Percentiles rank a stretch among this genome's conserved stretches.
Evolutionary conservation across 2,113 vertebrate species (phyloP).

Genomic region (Scomber scombrus): DNA sequence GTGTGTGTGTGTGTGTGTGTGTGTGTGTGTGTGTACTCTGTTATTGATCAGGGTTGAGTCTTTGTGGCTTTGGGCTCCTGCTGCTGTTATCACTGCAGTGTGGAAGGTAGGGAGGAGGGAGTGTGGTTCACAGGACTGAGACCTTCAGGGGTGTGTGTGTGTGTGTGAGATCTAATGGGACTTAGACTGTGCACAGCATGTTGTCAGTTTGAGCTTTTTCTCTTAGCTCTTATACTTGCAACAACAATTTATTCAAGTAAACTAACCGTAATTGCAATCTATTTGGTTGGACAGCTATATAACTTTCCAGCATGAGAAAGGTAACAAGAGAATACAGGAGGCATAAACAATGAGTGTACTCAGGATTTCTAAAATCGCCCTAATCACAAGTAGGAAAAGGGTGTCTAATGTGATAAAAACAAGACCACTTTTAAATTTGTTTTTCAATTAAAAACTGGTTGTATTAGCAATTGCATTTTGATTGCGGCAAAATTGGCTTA

Average conservation of each 20-base stretch:
- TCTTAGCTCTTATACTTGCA: slow-evolving; percentile 14
- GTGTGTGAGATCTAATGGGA: slow-evolving; percentile 43
- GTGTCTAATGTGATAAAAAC: slow-evolving; percentile 37
- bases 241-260: slow-evolving; percentile 22
- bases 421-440: slow-evolving; percentile 26
- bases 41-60: slow-evolving; percentile 75
- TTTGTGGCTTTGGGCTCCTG: slow-evolving; percentile 64
- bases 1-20: slow-evolving; percentile 47
- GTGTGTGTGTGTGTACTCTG: slow-evolving; percentile 29
- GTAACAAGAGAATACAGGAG: slow-evolving; percentile 18
- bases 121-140: slow-evolving; percentile 40
- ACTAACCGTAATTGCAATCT: slow-evolving; percentile 3
- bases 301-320: slow-evolving; percentile 28
- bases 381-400: slow-evolving; percentile 13
- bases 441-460: slow-evolving; percentile 50
- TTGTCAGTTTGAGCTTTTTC: slow-evolving; percentile 8
- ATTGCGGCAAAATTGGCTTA: slow-evolving; percentile 23
- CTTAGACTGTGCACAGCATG: slow-evolving; percentile 37
- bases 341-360: neutral
- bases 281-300: slow-evolving; percentile 27
- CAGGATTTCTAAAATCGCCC: slow-evolving; percentile 11
- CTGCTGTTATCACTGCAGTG: slow-evolving; percentile 76
- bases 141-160: slow-evolving; percentile 41
- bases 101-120: slow-evolving; percentile 56
- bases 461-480: slow-evolving; percentile 33